These are phyloP conservation scores for Chiroxiphia lanceolata DNA, from an alignment of 2,797 vertebrate genomes.

Conservation along the genomic window DNA sequence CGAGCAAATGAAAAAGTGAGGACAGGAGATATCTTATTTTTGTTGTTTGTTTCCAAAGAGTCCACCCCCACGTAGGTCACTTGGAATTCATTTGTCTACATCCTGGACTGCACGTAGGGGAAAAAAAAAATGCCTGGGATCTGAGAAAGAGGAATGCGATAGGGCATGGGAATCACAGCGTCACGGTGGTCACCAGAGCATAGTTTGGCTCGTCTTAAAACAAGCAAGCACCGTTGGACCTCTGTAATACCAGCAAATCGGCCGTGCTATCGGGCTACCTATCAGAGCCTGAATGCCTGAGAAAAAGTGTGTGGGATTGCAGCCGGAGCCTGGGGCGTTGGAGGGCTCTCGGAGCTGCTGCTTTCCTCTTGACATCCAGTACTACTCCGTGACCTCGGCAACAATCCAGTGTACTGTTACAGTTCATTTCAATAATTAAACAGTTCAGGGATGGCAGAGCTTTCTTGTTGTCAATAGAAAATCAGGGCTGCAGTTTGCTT, in stretches of 20 bases:
- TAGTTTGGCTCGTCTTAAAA: conserved; percentile 88
- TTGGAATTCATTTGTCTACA: conserved; percentile 92
- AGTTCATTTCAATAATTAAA: conserved; percentile 91
- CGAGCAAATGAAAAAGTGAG: conserved; percentile 85
- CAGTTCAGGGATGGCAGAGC: conserved; percentile 81
- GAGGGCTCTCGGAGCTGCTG: conserved; percentile 73
- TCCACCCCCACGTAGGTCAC: conserved; percentile 90
- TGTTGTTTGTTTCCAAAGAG: conserved; percentile 80
- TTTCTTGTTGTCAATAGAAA: conserved; percentile 77
- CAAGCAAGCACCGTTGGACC: conserved; percentile 80
- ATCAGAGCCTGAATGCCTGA: conserved; percentile 77
- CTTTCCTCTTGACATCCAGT: conserved; percentile 77
- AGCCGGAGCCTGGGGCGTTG: conserved; percentile 85
- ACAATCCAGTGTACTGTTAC: conserved; percentile 80
- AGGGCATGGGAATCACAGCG: conserved; percentile 94
- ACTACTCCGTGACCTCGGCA: conserved; percentile 81
- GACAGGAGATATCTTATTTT: conserved; percentile 82
- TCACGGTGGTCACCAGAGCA: conserved; percentile 89
- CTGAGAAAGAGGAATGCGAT: conserved; percentile 87
- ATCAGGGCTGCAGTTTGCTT: conserved; percentile 59
- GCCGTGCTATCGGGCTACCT: conserved; percentile 78
- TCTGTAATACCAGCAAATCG: conserved; percentile 69
- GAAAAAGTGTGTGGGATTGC: conserved; percentile 80
- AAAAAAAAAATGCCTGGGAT: conserved; percentile 82
- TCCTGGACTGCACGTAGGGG: conserved; percentile 86